Base-by-base conservation (phyloP, 2,888 invertebrate species). In the Thera britannica region DNA sequence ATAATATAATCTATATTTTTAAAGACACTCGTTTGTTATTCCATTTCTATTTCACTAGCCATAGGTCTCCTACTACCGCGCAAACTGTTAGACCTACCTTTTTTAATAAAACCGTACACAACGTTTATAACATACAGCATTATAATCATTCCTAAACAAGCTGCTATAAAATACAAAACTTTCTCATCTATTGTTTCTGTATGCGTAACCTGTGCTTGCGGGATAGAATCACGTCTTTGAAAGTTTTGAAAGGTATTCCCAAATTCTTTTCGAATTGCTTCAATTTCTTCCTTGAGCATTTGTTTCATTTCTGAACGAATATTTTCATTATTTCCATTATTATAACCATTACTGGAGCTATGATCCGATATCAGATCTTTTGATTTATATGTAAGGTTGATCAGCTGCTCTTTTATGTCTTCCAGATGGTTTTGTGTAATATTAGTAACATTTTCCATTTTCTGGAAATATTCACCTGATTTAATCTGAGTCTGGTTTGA, bases 131-230 rank as follows among this genome's bases (percentile, higher is more conserved):
- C 3, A 65, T 70, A 72, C 11, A 70, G 36, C 11, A 67, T 51
- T 7, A 74, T 49, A 52, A 72, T 54, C 11, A 74, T 57, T 1
- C 68, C 69, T 58, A 72, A 63, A 52, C 70, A 59, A 23, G 46
- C 58, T 34, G 74, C 74, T 55, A 74, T 74, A 49, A 74, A 72
- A 70, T 70, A 72, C 34, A 71, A 34, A 46, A 74, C 44, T 65
- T 58, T 63, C 8, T 67, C 51, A 61, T 49, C 58, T n/a, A 48
- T 57, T 34, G 12, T 44, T 46, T 62, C 65, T 36, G 60, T 69
- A 38, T 55, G 57, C 7, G 6, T 23, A 54, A 68, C 46, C 2
- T 59, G 59, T 6, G 62, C 36, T 58, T 61, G 63, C 36, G 63
- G 56, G 0, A 58, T 7, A 11, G 65, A 57, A 34, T 54, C 12